phyloP scores from a whole-genome alignment of 1,140 invertebrate species.

The Nebria ingens region DNA sequence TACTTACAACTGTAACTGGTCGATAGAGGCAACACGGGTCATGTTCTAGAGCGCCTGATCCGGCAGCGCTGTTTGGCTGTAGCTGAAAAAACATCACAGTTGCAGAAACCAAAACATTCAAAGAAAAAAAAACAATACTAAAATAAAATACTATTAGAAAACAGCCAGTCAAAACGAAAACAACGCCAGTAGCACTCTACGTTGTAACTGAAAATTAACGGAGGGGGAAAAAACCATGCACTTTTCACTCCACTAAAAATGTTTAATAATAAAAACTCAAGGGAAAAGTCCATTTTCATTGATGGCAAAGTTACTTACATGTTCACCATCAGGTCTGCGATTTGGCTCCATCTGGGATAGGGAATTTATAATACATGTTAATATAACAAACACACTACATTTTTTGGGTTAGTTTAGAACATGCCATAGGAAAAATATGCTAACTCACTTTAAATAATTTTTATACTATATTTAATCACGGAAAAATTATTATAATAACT shows the following conservation, averaged over 20 bases:
- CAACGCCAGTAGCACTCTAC: constrained; percentile 4
- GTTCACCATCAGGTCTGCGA: constrained; percentile 58
- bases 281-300: constrained; percentile 3
- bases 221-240: constrained; percentile 21
- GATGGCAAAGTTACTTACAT: constrained; percentile 46
- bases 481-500: no score
- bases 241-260: no score
- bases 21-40: constrained; percentile 86
- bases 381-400: no score
- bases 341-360: constrained; percentile 61
- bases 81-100: constrained; percentile 50
- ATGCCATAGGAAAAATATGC: no score
- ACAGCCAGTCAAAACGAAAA: neutral
- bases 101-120: constrained; percentile 11
- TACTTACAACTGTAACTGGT: constrained; percentile 46
- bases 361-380: no score
- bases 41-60: constrained; percentile 91
- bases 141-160: neutral
- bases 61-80: constrained; percentile 83
- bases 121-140: constrained; percentile 4
- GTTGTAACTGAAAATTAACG: constrained; percentile 16
- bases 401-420: no score
- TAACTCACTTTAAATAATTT: no score
- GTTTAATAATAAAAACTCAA: constrained; percentile 11
- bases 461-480: no score